These are phyloP conservation scores for Yponomeuta sedellus DNA, from an alignment of 2,888 invertebrate genomes.

Conservation along the genomic window DNA sequence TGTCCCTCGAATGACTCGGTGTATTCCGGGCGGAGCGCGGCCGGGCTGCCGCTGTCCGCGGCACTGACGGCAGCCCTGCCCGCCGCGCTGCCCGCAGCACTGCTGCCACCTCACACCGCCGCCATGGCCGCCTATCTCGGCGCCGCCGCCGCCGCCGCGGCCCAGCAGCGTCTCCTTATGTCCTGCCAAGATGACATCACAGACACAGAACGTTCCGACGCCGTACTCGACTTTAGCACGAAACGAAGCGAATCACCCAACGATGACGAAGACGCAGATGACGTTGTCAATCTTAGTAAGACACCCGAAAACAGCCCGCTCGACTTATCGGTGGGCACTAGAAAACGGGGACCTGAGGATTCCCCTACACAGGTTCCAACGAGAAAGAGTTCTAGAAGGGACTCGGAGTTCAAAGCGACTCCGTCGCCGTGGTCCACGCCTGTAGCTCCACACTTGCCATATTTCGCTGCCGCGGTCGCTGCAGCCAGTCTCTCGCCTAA, in stretches of 20 bases:
- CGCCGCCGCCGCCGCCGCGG: constrained; percentile 83
- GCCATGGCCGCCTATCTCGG: constrained; percentile 89
- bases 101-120: constrained; percentile 86
- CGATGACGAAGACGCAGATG: constrained; percentile 77
- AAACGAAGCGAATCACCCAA: constrained; percentile 77
- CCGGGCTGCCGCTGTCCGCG: constrained; percentile 64
- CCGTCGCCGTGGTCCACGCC: constrained; percentile 88
- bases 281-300: constrained; percentile 84
- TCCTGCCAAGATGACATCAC: constrained; percentile 85
- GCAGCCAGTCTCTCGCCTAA: constrained; percentile 86
- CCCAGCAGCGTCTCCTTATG: constrained; percentile 86
- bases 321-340: constrained; percentile 86
- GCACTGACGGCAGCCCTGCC: constrained; percentile 82
- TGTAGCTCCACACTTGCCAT: constrained; percentile 86
- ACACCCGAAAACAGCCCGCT: constrained; percentile 83
- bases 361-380: constrained; percentile 78
- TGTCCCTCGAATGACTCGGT: constrained; percentile 88
- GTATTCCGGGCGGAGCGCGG: constrained; percentile 80
- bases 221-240: constrained; percentile 88
- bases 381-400: constrained; percentile 81
- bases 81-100: constrained; percentile 81
- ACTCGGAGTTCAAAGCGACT: constrained; percentile 81
- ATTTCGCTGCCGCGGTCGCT: constrained; percentile 87
- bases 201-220: constrained; percentile 77
- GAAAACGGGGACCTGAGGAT: constrained; percentile 83